phyloP scores from a whole-genome alignment of 2,797 vertebrate species.

The Leptodactylus fallax region DNA sequence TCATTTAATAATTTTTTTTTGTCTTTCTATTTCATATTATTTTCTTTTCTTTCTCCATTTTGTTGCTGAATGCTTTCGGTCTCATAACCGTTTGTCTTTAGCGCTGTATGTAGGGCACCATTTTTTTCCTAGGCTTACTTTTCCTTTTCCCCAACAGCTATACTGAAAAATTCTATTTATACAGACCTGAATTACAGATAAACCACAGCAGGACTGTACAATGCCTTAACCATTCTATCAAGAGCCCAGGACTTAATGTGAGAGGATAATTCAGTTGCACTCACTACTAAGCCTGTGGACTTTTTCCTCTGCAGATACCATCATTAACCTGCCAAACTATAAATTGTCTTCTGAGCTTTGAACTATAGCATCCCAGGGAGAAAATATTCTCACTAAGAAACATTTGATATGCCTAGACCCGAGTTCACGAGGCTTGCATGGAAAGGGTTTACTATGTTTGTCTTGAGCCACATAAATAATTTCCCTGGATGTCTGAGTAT shows the following conservation, averaged over 20 bases:
- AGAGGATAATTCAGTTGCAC: conserved; percentile 62
- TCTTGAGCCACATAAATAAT: conserved; percentile 35
- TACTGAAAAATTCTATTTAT: conserved; percentile 48
- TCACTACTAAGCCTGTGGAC: conserved; percentile 61
- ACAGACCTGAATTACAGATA: conserved; percentile 57
- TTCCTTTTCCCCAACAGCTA: conserved; percentile 42
- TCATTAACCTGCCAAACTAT: conserved; percentile 61
- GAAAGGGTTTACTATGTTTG: conserved; percentile 31
- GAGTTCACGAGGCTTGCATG: conserved; percentile 10
- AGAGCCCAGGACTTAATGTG: conserved; percentile 55
- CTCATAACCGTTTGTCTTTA: neutral
- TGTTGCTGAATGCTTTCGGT: neutral
- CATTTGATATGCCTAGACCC: conserved; percentile 53
- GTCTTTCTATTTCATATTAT: neutral
- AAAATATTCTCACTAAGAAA: conserved; percentile 56
- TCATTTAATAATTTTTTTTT: neutral
- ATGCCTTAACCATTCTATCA: conserved; percentile 56
- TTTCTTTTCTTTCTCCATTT: neutral
- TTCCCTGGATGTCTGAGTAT: neutral
- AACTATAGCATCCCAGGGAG: conserved; percentile 50
- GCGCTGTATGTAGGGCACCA: conserved; percentile 18
- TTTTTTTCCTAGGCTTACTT: conserved; percentile 25
- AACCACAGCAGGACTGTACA: conserved; percentile 45
- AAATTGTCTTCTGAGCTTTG: conserved; percentile 61
- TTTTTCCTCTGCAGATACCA: conserved; percentile 62